Conservation (phyloP, 2,888 invertebrate genomes). For the Drosophila pullipes region DNA sequence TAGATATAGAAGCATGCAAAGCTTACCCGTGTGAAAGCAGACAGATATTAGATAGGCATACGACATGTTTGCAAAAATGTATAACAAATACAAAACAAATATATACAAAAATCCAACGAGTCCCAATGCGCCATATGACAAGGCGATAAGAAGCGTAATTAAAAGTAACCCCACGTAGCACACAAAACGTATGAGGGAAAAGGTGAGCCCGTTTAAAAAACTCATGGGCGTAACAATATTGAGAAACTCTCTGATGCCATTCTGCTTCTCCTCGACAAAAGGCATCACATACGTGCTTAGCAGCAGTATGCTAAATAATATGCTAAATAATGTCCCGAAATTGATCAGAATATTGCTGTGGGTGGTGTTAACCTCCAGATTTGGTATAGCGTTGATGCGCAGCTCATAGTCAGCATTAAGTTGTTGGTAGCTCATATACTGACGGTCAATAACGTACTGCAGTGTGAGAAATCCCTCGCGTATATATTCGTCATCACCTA, state of each 20-base stretch:
- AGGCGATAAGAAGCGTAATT: conserved; percentile 63
- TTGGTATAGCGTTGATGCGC: conserved; percentile 74
- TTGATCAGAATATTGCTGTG: conserved; percentile 70
- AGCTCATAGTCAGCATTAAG: conserved; percentile 56
- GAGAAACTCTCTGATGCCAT: conserved; percentile 86
- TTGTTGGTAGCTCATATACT: conserved; percentile 85
- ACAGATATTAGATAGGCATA: conserved; percentile 84
- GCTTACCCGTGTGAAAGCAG: conserved; percentile 84
- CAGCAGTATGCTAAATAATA: conserved; percentile 78
- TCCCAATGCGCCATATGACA: conserved; percentile 71
- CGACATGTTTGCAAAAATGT: conserved; percentile 79
- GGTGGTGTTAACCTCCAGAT: conserved; percentile 52
- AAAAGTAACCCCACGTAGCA: conserved; percentile 69
- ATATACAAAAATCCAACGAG: conserved; percentile 63
- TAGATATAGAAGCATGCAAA: conserved; percentile 1
- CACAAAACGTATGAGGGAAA: conserved; percentile 80
- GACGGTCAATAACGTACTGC: conserved; percentile 88
- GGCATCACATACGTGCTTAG: conserved; percentile 86
- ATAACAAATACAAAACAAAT: conserved; percentile 74
- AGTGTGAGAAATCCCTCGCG: conserved; percentile 87
- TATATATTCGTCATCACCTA: conserved; percentile 85
- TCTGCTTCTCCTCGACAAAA: conserved; percentile 88
- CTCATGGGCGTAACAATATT: conserved; percentile 83
- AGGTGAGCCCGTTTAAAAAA: conserved; percentile 83
- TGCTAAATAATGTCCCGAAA: conserved; percentile 77